phyloP scores from a whole-genome alignment of 1,140 invertebrate genomes.

The Parasteatoda tepidariorum region DNA sequence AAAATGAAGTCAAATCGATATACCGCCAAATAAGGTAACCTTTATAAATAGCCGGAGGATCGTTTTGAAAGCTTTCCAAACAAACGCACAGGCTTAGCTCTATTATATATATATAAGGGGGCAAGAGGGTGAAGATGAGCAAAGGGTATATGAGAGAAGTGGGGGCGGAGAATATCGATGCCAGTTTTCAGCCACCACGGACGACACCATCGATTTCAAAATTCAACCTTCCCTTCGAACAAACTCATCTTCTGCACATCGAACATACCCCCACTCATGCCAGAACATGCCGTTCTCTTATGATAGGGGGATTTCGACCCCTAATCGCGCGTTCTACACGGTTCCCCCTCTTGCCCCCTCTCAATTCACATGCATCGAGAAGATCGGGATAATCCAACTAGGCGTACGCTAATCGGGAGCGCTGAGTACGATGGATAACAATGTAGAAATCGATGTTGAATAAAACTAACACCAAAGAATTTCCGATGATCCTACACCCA shows the following conservation, averaged over 20 bases:
- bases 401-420: slow-evolving; percentile 36
- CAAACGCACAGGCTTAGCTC: slow-evolving; percentile 27
- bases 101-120: slow-evolving; percentile 15
- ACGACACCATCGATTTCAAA: slow-evolving; percentile 55
- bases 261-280: slow-evolving; percentile 27
- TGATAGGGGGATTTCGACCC: slow-evolving; percentile 46
- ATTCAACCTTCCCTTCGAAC: slow-evolving; percentile 3
- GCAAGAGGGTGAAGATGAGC: slow-evolving; percentile 7
- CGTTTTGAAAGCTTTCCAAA: slow-evolving; percentile 44
- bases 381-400: slow-evolving; percentile 39
- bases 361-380: background rate
- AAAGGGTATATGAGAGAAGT: too few species aligned
- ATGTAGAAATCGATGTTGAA: background rate
- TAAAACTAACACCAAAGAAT: background rate
- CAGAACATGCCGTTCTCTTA: slow-evolving; percentile 12
- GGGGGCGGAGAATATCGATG: slow-evolving; percentile 31
- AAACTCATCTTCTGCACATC: slow-evolving; percentile 38
- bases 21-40: background rate
- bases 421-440: background rate
- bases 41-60: slow-evolving; percentile 13
- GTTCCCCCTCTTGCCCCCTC: background rate
- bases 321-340: slow-evolving; percentile 27
- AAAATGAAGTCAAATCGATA: too few species aligned
- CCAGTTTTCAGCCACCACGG: slow-evolving; percentile 40
- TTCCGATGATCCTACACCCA: background rate